Evolutionary conservation across 2,888 invertebrate species (phyloP).

Genomic region (Hirtodrosophila confusa): DNA sequence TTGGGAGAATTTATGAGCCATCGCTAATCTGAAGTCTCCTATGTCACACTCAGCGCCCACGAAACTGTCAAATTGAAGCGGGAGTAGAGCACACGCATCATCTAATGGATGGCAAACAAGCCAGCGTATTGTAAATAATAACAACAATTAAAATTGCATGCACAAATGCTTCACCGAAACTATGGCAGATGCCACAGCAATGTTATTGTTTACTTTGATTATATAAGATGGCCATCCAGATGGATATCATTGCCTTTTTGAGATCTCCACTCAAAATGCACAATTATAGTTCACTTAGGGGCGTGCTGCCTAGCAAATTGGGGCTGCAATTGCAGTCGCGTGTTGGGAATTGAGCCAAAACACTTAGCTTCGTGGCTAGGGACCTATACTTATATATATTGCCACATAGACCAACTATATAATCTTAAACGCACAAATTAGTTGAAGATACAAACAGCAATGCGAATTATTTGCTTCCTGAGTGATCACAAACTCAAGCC

Average conservation of each 20-base stretch:
- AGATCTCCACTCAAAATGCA: conserved; percentile 28
- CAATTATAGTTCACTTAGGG: conserved; percentile 39
- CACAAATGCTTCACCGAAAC: conserved; percentile 59
- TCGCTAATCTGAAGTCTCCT: conserved; percentile 41
- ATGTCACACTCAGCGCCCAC: conserved; percentile 55
- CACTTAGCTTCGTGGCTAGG: conserved; percentile 22
- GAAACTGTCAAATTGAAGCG: conserved; percentile 50
- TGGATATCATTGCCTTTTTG: conserved; percentile 12
- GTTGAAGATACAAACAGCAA: too few species aligned
- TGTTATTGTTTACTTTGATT: conserved; percentile 47
- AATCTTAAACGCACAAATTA: neutral
- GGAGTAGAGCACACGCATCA: conserved; percentile 29
- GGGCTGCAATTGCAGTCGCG: conserved; percentile 11
- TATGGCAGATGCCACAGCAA: conserved; percentile 48
- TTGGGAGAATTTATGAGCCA: conserved; percentile 58
- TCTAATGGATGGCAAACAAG: conserved; percentile 69
- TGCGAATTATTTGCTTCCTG: too few species aligned
- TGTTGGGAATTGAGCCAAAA: conserved; percentile 44
- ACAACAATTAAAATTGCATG: conserved; percentile 74
- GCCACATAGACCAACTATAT: conserved; percentile 4
- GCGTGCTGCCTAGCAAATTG: conserved; percentile 6
- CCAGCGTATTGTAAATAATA: conserved; percentile 64
- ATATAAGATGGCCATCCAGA: conserved; percentile 36
- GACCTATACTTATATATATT: conserved; percentile 1
- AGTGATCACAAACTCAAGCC: too few species aligned